Evolutionary conservation across 2,113 vertebrate species (phyloP), one percentile per base, ranked within the genome.

Genomic region (Gymnocephalus cernua): DNA sequence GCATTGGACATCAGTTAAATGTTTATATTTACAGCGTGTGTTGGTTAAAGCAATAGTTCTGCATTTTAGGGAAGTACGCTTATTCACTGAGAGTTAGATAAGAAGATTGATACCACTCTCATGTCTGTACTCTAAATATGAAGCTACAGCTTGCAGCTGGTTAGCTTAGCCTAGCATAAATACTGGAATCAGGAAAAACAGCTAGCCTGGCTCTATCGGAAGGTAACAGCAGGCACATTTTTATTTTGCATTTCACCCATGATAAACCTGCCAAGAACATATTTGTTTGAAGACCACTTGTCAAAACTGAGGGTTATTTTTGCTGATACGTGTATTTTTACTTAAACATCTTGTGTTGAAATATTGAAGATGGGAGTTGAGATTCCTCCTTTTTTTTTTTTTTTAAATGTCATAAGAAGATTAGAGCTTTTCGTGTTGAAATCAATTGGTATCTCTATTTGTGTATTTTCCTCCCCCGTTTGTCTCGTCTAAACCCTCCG

Each of bases 1-100:
- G 21, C 2, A 58, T 11, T 27, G 4, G 16, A 51, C 11, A 14
- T 13, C 0, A 35, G 0, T 44, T n/a, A 2, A 27, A 45, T 3
- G 47, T 14, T 8, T 4, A 29, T 72, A 57, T 21, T 10, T 41
- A 35, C 21, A 6, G 9, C 18, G 32, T 29, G 45, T 29, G 35
- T 72, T 64, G 14, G 18, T 50, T 35, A 35, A 57, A 64, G 29
- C 3, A n/a, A 23, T 32, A 32, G 32, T 32, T 41, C 2, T 41
- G 14, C 3, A 13, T 63, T 38, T 38, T 38, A 38, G 29, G 16
- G 10, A 48, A 35, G 0, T 32, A 4, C 8, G 25, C 29, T 38
- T 23, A 12, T 71, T 54, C 3, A 32, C 25, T 59, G 10, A 45
- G 23, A 48, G 23, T 57, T 45, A 19, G n/a, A 58, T 59, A 25